These are phyloP conservation scores for Lutjanus campechanus DNA, from an alignment of 2,797 vertebrate genomes.

Conservation along the genomic window DNA sequence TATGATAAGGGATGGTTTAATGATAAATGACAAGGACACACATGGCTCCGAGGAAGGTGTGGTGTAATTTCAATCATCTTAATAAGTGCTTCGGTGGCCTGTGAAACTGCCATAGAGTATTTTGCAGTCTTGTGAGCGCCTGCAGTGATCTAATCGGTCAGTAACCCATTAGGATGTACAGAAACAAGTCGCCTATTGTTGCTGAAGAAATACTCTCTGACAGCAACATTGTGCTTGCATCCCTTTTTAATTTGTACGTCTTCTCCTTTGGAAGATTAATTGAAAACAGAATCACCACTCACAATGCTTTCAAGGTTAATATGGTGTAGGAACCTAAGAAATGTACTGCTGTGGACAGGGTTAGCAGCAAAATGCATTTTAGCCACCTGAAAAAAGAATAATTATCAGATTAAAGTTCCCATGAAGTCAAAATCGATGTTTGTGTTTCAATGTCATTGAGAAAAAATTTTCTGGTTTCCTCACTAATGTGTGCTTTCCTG, in stretches of 20 bases:
- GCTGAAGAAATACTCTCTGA: slow-evolving; percentile 50
- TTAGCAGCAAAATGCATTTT: no score
- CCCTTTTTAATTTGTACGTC: slow-evolving; percentile 65
- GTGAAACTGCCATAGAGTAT: slow-evolving; percentile 36
- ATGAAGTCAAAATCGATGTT: no score
- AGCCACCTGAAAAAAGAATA: no score
- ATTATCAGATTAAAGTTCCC: no score
- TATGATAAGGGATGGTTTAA: slow-evolving; percentile 49
- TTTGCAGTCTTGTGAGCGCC: slow-evolving; percentile 27
- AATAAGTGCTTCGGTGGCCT: slow-evolving; percentile 43
- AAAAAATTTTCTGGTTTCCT: no score
- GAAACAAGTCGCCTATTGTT: slow-evolving; percentile 37
- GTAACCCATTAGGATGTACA: slow-evolving; percentile 47
- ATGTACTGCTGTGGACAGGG: no score
- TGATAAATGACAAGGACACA: slow-evolving; percentile 67
- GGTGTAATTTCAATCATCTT: slow-evolving; percentile 51
- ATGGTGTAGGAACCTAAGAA: background rate
- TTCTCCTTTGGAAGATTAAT: slow-evolving; percentile 70
- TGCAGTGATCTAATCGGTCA: slow-evolving; percentile 55
- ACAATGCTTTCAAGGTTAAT: slow-evolving; percentile 79
- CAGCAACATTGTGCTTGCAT: slow-evolving; percentile 62
- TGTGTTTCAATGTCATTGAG: no score
- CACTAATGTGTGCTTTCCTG: no score
- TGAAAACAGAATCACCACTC: slow-evolving; percentile 68
- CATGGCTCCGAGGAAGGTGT: slow-evolving; percentile 59